Conservation (phyloP, 2,113 vertebrate species). For the Mormoops blainvillei region DNA sequence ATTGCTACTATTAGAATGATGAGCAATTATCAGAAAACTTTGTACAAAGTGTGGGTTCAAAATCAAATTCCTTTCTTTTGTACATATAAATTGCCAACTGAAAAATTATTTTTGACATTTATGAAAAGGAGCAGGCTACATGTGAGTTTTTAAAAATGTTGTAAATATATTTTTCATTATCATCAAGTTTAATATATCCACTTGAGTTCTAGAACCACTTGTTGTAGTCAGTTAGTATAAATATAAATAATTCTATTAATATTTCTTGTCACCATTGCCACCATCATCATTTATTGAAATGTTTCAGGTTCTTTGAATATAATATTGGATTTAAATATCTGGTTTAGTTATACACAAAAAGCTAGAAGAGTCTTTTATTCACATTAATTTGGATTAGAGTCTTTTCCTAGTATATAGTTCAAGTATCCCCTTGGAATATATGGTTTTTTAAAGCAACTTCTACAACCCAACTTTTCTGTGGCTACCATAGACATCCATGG, state of each 20-base stretch:
- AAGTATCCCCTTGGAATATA: not conserved
- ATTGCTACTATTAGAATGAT: constrained; percentile 4
- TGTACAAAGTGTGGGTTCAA: not conserved
- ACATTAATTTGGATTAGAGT: not conserved
- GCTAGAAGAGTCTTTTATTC: not conserved
- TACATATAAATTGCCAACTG: not conserved
- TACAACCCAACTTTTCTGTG: not conserved
- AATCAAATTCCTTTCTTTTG: not conserved
- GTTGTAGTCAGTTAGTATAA: not conserved
- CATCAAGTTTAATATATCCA: not conserved
- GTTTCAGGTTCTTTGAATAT: not conserved
- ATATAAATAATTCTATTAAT: not conserved
- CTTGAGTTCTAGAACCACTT: not conserved
- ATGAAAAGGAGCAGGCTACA: not conserved
- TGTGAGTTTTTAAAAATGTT: not conserved
- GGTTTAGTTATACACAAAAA: not conserved
- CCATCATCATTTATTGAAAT: not conserved
- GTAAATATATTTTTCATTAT: not conserved
- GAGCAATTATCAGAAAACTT: not conserved
- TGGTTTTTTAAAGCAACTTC: not conserved
- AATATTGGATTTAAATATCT: not conserved
- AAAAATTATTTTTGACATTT: constrained; percentile 8
- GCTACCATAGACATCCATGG: not conserved
- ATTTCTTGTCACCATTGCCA: not conserved
- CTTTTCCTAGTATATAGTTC: not conserved